phyloP scores from a whole-genome alignment of 1,140 invertebrate species.

The Trichonephila clavata region DNA sequence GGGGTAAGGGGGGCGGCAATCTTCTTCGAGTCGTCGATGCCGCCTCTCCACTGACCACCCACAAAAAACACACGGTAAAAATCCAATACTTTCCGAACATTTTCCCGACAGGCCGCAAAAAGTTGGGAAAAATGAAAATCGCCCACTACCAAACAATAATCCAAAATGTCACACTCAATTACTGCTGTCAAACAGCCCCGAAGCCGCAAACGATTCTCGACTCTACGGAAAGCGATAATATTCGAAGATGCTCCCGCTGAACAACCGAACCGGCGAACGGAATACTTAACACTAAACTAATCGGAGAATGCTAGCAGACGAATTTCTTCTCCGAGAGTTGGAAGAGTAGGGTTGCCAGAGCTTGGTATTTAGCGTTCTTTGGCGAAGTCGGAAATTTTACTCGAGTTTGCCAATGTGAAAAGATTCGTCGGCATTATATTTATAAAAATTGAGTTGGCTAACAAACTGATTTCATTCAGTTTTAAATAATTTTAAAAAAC shows the following conservation, averaged over 20 bases:
- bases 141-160: background rate
- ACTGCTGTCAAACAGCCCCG: background rate
- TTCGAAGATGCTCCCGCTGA: background rate
- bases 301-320: slow-evolving; percentile 26
- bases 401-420: too few species aligned
- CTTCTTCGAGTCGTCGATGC: slow-evolving; percentile 35
- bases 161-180: slow-evolving; percentile 19
- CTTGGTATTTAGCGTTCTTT: background rate
- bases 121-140: background rate
- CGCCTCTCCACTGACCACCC: slow-evolving; percentile 9
- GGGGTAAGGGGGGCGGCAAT: slow-evolving; percentile 38
- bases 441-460: too few species aligned
- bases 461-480: too few species aligned
- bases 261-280: slow-evolving; percentile 4
- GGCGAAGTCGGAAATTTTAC: background rate
- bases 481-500: too few species aligned
- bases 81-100: slow-evolving; percentile 34
- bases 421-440: too few species aligned
- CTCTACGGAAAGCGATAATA: background rate
- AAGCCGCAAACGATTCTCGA: background rate
- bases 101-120: background rate
- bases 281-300: slow-evolving; percentile 41
- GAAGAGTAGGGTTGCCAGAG: background rate
- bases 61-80: background rate
- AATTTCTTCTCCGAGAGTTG: slow-evolving; percentile 8